phyloP scores from a whole-genome alignment of 2,113 vertebrate genomes.

The Cyrtonyx montezumae region DNA sequence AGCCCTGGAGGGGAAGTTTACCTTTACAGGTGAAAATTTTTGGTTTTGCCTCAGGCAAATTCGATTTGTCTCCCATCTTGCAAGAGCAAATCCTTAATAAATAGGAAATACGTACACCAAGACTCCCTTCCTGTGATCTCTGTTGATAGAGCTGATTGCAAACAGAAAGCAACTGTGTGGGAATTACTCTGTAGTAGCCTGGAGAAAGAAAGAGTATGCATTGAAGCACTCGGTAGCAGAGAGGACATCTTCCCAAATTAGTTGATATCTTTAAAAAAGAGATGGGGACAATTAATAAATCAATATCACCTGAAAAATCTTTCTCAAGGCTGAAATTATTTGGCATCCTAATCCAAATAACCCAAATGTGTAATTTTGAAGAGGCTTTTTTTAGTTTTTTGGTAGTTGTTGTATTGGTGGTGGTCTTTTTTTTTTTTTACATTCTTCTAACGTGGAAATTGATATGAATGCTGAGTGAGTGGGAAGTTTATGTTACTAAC shows the following conservation, averaged over 20 bases:
- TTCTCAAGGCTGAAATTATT: neutral
- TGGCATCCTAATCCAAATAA: neutral
- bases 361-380: neutral
- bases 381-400: neutral
- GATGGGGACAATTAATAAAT: neutral
- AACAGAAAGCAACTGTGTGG: neutral
- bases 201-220: neutral
- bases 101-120: constrained; percentile 14
- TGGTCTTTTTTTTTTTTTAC: neutral
- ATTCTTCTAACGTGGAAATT: constrained; percentile 2
- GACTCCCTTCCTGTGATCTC: constrained; percentile 4
- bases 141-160: neutral
- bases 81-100: constrained; percentile 2
- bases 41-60: neutral
- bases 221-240: neutral
- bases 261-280: neutral
- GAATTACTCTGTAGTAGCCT: neutral
- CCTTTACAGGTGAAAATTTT: neutral
- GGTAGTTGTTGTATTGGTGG: too few relatives aligned
- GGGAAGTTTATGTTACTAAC: constrained; percentile 34
- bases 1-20: neutral
- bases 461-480: constrained; percentile 29
- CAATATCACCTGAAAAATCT: neutral
- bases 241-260: neutral
- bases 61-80: neutral